Conservation (phyloP, 2,797 vertebrate genomes). For the Pogonophryne albipinna region DNA sequence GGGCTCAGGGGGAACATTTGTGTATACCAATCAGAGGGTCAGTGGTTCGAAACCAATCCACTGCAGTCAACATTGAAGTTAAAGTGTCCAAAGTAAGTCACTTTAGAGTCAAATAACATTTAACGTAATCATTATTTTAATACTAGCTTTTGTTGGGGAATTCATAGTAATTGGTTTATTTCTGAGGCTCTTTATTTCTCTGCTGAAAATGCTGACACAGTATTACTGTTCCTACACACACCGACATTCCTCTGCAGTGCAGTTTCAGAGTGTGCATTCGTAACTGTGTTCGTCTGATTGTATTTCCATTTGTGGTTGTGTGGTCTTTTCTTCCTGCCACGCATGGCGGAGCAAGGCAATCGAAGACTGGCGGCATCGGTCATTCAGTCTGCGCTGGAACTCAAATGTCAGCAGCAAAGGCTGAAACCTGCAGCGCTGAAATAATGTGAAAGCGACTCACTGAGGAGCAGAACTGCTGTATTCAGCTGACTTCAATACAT, state of each 20-base stretch:
- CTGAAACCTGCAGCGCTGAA: constrained; percentile 46
- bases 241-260: not conserved
- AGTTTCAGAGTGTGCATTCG: constrained; percentile 19
- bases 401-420: constrained; percentile 58
- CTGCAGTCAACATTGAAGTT: too few relatives aligned
- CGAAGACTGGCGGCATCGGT: constrained; percentile 43
- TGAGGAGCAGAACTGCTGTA: not conserved
- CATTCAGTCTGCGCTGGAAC: constrained; percentile 44
- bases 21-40: too few relatives aligned
- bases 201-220: constrained; percentile 17
- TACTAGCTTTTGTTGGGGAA: not conserved
- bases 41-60: too few relatives aligned
- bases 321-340: constrained; percentile 48
- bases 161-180: constrained; percentile 4
- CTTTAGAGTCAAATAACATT: too few relatives aligned
- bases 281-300: constrained; percentile 5
- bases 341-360: constrained; percentile 61
- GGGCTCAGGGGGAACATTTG: too few relatives aligned
- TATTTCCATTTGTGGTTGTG: constrained; percentile 28
- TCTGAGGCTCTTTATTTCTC: not conserved
- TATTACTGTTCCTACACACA: constrained; percentile 1
- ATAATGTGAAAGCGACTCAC: constrained; percentile 31
- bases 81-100: too few relatives aligned
- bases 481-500: not conserved
- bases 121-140: not conserved